Conservation (phyloP, 2,113 vertebrate species). For the Phaethornis superciliosus region DNA sequence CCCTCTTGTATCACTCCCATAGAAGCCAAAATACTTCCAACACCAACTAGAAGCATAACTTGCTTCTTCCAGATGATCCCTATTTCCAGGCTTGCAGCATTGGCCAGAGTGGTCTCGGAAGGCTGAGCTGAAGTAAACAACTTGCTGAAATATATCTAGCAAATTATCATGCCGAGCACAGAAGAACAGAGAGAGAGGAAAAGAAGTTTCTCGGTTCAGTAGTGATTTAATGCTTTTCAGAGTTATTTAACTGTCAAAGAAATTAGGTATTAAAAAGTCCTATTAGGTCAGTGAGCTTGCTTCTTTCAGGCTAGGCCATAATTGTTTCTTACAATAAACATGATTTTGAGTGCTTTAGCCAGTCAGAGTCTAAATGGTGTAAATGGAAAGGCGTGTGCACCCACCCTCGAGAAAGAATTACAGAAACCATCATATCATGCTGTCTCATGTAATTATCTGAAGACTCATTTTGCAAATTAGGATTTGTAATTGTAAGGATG, state of each 20-base stretch:
- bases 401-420: not conserved
- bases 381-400: not conserved
- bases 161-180: constrained; percentile 32
- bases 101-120: constrained; percentile 26
- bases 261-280: constrained; percentile 24
- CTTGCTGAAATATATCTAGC: constrained; percentile 40
- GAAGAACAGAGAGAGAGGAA: not conserved
- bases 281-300: not conserved
- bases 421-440: not conserved
- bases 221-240: constrained; percentile 12
- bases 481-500: not conserved
- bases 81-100: not conserved
- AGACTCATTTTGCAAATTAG: constrained; percentile 26
- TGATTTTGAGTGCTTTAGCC: not conserved
- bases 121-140: constrained; percentile 49
- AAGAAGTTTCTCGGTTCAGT: not conserved
- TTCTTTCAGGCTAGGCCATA: not conserved
- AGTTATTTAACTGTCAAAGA: constrained; percentile 7
- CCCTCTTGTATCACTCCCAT: not conserved
- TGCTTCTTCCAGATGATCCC: constrained; percentile 21
- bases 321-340: not conserved
- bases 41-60: not conserved
- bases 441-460: constrained; percentile 12
- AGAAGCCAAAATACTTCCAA: not conserved
- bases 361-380: not conserved